Conservation (phyloP, 2,888 invertebrate genomes). For the Limnephilus rhombicus region DNA sequence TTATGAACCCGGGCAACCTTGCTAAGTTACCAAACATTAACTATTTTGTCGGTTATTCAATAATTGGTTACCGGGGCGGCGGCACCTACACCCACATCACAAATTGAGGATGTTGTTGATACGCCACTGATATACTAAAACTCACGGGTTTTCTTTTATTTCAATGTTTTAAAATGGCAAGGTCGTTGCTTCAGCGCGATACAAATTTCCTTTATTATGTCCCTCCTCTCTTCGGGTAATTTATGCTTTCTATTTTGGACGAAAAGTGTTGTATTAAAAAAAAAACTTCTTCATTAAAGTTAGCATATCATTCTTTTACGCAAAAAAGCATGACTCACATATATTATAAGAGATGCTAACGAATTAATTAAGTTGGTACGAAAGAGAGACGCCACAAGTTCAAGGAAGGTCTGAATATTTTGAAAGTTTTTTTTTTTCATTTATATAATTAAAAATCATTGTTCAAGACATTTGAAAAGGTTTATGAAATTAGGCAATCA, state of each 20-base stretch:
- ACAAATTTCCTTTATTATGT: constrained; percentile 37
- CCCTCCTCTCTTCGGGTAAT: constrained; percentile 18
- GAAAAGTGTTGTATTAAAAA: constrained; percentile 11
- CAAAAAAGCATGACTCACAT: background rate
- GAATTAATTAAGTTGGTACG: background rate
- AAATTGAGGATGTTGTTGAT: too few relatives aligned
- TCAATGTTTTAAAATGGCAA: constrained; percentile 38
- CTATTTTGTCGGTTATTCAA: too few relatives aligned
- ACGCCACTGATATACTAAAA: background rate
- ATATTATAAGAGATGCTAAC: background rate
- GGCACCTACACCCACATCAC: too few relatives aligned
- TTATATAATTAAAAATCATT: too few relatives aligned
- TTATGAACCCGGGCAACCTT: too few relatives aligned
- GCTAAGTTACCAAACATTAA: too few relatives aligned
- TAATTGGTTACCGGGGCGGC: too few relatives aligned
- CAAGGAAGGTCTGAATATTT: background rate
- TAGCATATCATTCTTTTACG: background rate
- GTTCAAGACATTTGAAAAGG: too few relatives aligned
- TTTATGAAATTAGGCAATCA: too few relatives aligned
- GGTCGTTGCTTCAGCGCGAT: constrained; percentile 7
- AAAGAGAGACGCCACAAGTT: background rate
- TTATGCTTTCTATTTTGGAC: background rate
- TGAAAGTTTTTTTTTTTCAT: background rate
- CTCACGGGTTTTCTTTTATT: constrained; percentile 27
- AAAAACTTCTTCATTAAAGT: background rate